phyloP scores from a whole-genome alignment of 1,140 invertebrate species.

The Plodia interpunctella region DNA sequence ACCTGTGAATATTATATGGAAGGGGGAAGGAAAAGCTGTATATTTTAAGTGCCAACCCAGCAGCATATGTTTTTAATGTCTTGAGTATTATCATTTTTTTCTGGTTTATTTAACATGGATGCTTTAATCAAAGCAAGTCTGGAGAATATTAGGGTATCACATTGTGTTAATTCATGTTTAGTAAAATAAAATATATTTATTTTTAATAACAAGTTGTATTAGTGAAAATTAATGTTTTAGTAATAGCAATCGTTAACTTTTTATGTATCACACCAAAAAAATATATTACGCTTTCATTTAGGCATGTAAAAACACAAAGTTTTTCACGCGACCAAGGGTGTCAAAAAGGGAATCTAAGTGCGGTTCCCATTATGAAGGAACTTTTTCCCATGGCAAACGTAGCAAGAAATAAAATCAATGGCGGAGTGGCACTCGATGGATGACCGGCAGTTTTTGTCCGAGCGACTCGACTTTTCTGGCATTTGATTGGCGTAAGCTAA shows the following conservation, averaged over 20 bases:
- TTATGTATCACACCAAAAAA: no score
- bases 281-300: no score
- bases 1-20: constrained; percentile 12
- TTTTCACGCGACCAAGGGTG: neutral
- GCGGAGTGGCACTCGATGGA: neutral
- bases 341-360: neutral
- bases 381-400: neutral
- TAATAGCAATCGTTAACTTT: no score
- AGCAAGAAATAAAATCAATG: constrained; percentile 6
- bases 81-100: neutral
- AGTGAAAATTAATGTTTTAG: no score
- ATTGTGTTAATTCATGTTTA: no score
- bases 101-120: neutral
- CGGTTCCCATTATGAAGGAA: neutral
- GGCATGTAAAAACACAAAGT: neutral
- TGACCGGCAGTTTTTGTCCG: constrained; percentile 3
- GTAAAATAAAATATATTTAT: no score
- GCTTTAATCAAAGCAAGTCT: no score
- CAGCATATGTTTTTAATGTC: constrained; percentile 8
- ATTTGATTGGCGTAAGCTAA: constrained; percentile 5
- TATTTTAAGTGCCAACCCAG: neutral
- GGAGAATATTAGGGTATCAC: no score
- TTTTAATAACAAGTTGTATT: no score
- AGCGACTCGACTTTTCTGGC: neutral
- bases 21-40: constrained; percentile 2